Base-by-base conservation (phyloP, 1,140 invertebrate species). In the Pinna nobilis region DNA sequence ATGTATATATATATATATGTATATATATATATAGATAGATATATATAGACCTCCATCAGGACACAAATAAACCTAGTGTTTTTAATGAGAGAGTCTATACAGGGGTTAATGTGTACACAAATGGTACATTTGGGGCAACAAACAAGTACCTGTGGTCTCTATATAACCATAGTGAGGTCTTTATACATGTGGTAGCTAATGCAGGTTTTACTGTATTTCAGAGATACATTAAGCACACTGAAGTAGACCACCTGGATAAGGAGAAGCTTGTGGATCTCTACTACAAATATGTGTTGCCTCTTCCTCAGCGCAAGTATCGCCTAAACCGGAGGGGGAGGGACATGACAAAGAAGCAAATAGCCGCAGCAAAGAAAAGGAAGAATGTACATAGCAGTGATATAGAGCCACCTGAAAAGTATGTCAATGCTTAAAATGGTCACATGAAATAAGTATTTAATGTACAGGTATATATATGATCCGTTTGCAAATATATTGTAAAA, bases 281-380 rank as follows among this genome's bases (percentile, higher is more conserved):
- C 72, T 81, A 85, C 59, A 74, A 74, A 53, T 82, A 82, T 70
- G 74, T 87, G 18, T 67, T 86, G 3, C 86, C 86, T 47, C 60
- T 83, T 18, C 86, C 86, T 37, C 86, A 87, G 69, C 76, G 86
- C 11, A 81, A 81, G 23, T 86, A 87, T 64, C 63, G 80, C 20
- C 35, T 49, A 11, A 87, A 87, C 65, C 47, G 82, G 20, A 61
- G 82, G 59, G 86, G 86, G 11, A 44, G 67, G 51, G 72, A 80
- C 32, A 85, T 87, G 84, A 84, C 81, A 5, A 84, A 80, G 60
- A 82, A 81, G 70, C 86, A 87, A 39, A 70, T 82, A 18, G 15
- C 81, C 11, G 39, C 75, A 47, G 80, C 79, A 44, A 84, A 84
- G 64, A 84, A 83, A 53, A 80, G 82, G 74, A 81, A 77, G 71